These are phyloP conservation scores for Muraenolepis orangiensis DNA, from an alignment of 2,797 vertebrate species.

Conservation along the genomic window DNA sequence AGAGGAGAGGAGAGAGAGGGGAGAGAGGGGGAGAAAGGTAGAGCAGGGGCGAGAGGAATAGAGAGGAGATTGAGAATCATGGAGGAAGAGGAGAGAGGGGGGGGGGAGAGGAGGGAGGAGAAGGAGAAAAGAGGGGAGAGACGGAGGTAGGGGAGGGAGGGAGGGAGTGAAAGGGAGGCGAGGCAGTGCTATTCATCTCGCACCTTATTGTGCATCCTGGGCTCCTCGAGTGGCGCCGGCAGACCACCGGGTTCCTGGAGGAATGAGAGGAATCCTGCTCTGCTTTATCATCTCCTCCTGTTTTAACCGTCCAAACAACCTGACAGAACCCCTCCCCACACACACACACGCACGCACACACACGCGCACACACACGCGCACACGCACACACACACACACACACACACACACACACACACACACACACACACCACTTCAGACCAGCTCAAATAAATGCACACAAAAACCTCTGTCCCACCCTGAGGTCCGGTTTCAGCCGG, in stretches of 20 bases:
- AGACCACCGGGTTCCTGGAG: conserved; percentile 30
- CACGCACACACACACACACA: conserved; percentile 47
- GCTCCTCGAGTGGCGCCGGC: conserved; percentile 34
- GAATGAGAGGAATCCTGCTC: conserved; percentile 61
- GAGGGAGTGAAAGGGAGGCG: conserved; percentile 30
- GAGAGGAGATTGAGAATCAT: too few relatives aligned
- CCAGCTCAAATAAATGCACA: conserved; percentile 61
- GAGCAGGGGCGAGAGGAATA: too few relatives aligned
- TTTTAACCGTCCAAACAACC: conserved; percentile 58
- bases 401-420: conserved; percentile 45
- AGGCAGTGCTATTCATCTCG: conserved; percentile 62
- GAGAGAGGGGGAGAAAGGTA: too few relatives aligned
- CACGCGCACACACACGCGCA: conserved; percentile 44
- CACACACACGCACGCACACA: conserved; percentile 52
- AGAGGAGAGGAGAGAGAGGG: too few relatives aligned
- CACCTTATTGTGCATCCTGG: conserved; percentile 55
- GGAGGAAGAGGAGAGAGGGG: too few relatives aligned
- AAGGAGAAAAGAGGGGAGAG: too few relatives aligned
- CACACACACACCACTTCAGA: conserved; percentile 50
- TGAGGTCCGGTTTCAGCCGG: conserved; percentile 36
- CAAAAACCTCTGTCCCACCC: conserved; percentile 21
- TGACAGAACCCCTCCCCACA: conserved; percentile 61
- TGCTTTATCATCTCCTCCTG: conserved; percentile 63
- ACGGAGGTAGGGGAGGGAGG: too few relatives aligned
- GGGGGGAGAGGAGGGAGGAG: too few relatives aligned